Evolutionary conservation across 2,113 vertebrate species (phyloP), one percentile per base, ranked within the genome.

Genomic region (Hydrochoerus hydrochaeris): DNA sequence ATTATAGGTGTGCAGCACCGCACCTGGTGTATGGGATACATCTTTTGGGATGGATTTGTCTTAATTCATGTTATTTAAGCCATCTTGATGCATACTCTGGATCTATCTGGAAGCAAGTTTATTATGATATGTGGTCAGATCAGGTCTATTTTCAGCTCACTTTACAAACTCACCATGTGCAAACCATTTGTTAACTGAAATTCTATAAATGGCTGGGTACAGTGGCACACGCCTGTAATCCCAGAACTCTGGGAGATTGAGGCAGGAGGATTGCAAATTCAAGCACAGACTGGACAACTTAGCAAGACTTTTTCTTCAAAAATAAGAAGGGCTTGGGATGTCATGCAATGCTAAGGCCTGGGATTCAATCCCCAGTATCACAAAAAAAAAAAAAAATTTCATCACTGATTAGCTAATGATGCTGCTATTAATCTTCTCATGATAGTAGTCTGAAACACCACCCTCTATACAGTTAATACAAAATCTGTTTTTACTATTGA

Each of bases 401-500:
- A 73, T 35, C 52, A 80, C 32, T 35, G 41, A 54, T 83, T 44
- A 77, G 38, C 22, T 44, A 63, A n/a, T 67, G 17, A 41, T 41
- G 85, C 14, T 38, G 16, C 85, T 82, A 35, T 71, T 38, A 81
- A 69, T 85, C 84, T 83, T 57, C 19, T 90, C 69, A 90, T 32
- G 52, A 49, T 13, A 77, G 54, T 54, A 85, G 20, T 38, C 35
- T 78, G 78, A 96, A 85, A 73, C 11, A 52, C 6, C 17, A 85
- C 20, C 17, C 7, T n/a, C 19, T 75, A 32, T 63, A 38, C 32
- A 73, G 54, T 32, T 52, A 69, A 73, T 63, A 73, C 11, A 81
- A 94, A 65, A 88, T 69, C 46, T 16, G 54, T n/a, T 94, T 95
- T 89, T 60, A 46, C 49, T 80, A 46, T 49, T 95, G 49, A 71